Evolutionary conservation across 1,140 invertebrate species (phyloP).

Genomic region (Heliconius hewitsoni): DNA sequence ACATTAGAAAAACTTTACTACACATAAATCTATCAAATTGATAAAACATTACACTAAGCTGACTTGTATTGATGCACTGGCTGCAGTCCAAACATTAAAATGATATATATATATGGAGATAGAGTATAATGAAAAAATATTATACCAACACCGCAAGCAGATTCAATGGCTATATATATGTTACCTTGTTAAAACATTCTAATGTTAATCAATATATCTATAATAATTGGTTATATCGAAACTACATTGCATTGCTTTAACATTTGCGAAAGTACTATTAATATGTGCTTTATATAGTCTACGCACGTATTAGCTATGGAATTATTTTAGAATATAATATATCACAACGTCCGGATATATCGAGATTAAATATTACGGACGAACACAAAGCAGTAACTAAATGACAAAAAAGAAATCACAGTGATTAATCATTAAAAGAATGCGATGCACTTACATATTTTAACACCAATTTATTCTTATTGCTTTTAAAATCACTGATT

Average conservation of each 20-base stretch:
- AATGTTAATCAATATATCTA: slow-evolving; percentile 3
- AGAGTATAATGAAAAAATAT: slow-evolving; percentile 17
- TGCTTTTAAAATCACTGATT: slow-evolving; percentile 47
- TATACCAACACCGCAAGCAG: slow-evolving; percentile 34
- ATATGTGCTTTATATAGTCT: background rate
- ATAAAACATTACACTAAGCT: slow-evolving; percentile 24
- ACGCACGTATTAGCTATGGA: background rate
- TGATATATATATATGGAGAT: slow-evolving; percentile 23
- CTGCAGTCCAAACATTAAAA: slow-evolving; percentile 57
- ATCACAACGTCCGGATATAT: slow-evolving; percentile 28
- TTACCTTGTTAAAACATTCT: slow-evolving; percentile 44
- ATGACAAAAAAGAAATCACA: slow-evolving; percentile 61
- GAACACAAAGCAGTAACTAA: slow-evolving; percentile 34
- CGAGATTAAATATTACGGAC: slow-evolving; percentile 36
- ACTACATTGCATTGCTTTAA: background rate
- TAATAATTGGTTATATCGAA: background rate
- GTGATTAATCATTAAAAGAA: slow-evolving; percentile 54
- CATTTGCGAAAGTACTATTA: background rate
- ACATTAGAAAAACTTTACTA: slow-evolving; percentile 47
- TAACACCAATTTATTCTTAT: slow-evolving; percentile 48
- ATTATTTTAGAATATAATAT: background rate
- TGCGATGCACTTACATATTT: slow-evolving; percentile 65
- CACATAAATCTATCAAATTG: slow-evolving; percentile 24
- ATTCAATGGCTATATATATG: slow-evolving; percentile 48
- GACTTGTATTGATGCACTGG: slow-evolving; percentile 56